Evolutionary conservation across 2,888 invertebrate species (phyloP), one percentile per base, ranked within the genome.

Genomic region (Agrilus biguttatus): DNA sequence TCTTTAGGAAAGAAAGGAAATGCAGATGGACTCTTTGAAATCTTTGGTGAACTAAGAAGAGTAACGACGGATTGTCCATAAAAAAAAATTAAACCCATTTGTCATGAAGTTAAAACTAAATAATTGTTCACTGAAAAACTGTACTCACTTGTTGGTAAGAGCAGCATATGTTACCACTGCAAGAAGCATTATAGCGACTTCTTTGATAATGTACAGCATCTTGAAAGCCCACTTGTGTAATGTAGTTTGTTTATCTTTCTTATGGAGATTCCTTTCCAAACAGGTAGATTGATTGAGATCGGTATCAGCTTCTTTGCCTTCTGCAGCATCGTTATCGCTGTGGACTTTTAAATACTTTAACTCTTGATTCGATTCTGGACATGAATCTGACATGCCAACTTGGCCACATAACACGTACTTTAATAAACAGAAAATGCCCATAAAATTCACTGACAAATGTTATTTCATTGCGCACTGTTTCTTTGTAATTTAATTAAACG

Each of bases 1-100:
- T 74, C 73, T 45, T 71, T 62, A 45, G 75, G 70, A 56, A 89
- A 88, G 62, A 90, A 88, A 45, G 78, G 79, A 50, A 73, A 72
- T 14, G 89, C 76, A 1, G 69, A 55, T 8, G 77, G 75, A 35
- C 71, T 70, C 54, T 71, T 73, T 12, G 73, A 71, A 38, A 75
- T 61, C 61, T 72, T 77, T 14, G 75, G 72, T 28, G 75, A 68
- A 39, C 77, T 77, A 51, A 36, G 28, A 28, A 28, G 10, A 28
- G 28, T 10, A 28, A 28, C 10, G 28, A 28, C n/a, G 3, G 10
- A 28, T 8, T 8, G 28, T 28, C 4, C 10, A 28, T 28, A 28
- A 28, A 10, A 28, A 28, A 10, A 28, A 28, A 28, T 10, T 28
- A 28, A 10, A 23, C 5, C 3, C 10, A 8, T 8, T 28, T 28